These are phyloP conservation scores for Tenthredo notha DNA, from an alignment of 2,888 invertebrate genomes.

Conservation along the genomic window DNA sequence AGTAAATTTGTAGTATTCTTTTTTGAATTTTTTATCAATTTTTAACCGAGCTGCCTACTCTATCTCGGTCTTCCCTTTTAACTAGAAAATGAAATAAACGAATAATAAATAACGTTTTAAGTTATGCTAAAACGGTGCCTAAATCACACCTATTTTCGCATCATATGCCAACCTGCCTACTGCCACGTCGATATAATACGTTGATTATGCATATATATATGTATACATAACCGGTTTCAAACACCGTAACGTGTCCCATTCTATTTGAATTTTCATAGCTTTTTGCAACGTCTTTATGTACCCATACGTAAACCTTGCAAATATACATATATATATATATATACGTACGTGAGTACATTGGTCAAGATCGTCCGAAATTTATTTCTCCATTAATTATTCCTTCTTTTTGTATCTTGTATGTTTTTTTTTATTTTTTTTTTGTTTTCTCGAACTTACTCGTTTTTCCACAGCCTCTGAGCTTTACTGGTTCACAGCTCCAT, in stretches of 20 bases:
- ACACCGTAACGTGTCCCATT: constrained; percentile 42
- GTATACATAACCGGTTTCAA: constrained; percentile 16
- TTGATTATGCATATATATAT: neutral
- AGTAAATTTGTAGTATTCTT: no score
- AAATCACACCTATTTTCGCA: neutral
- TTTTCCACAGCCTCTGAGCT: neutral
- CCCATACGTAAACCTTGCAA: neutral
- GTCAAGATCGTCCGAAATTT: neutral
- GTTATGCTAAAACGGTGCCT: neutral
- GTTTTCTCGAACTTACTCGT: neutral
- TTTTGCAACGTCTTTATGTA: constrained; percentile 18
- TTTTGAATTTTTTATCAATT: no score
- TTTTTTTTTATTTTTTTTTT: neutral
- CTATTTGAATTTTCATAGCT: constrained; percentile 27
- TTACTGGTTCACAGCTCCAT: neutral
- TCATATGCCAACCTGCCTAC: neutral
- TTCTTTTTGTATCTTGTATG: neutral
- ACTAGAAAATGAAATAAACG: neutral
- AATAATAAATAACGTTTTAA: neutral
- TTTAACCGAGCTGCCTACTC: no score
- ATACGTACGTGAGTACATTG: neutral
- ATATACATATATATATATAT: neutral
- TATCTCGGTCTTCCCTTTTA: neutral
- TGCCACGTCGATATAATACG: constrained; percentile 9
- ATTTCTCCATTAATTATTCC: constrained; percentile 17